Conservation (phyloP, 2,888 invertebrate genomes). For the Lacanobia oleracea region DNA sequence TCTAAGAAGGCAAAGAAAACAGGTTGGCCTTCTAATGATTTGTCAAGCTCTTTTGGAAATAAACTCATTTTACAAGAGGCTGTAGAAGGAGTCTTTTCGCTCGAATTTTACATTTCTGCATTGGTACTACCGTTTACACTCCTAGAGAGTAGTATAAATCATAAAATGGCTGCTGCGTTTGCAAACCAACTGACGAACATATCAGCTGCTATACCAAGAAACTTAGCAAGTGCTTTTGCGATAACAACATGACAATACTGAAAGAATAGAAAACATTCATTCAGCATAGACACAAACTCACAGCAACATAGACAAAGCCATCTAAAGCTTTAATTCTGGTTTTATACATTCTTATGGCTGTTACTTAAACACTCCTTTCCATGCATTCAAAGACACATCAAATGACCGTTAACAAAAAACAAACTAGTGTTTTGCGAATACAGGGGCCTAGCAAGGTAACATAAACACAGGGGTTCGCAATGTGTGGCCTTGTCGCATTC, state of each 20-base stretch:
- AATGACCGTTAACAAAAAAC: conserved; percentile 4
- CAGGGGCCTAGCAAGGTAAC: conserved; percentile 44
- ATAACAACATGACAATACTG: too few species aligned
- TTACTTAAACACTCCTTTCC: conserved; percentile 14
- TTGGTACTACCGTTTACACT: neutral
- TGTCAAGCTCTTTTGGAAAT: conserved; percentile 10
- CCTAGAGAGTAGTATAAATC: neutral
- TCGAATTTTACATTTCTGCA: neutral
- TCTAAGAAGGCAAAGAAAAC: conserved; percentile 26
- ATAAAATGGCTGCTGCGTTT: neutral
- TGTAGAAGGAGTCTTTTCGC: neutral
- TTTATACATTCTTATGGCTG: neutral
- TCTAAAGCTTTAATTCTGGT: neutral
- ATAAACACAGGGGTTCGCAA: conserved; percentile 44
- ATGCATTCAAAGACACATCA: conserved; percentile 7
- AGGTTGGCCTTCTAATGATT: conserved; percentile 38
- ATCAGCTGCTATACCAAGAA: neutral
- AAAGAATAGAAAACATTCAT: too few species aligned
- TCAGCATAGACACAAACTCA: too few species aligned
- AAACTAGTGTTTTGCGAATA: conserved; percentile 37
- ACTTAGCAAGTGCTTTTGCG: neutral
- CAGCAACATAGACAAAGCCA: too few species aligned
- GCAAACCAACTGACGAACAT: neutral
- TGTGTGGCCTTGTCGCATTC: conserved; percentile 46
- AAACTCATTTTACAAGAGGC: neutral